Evolutionary conservation across 2,888 invertebrate genomes (phyloP), one percentile per base, ranked within the genome.

Genomic region (Amorpha juglandis): DNA sequence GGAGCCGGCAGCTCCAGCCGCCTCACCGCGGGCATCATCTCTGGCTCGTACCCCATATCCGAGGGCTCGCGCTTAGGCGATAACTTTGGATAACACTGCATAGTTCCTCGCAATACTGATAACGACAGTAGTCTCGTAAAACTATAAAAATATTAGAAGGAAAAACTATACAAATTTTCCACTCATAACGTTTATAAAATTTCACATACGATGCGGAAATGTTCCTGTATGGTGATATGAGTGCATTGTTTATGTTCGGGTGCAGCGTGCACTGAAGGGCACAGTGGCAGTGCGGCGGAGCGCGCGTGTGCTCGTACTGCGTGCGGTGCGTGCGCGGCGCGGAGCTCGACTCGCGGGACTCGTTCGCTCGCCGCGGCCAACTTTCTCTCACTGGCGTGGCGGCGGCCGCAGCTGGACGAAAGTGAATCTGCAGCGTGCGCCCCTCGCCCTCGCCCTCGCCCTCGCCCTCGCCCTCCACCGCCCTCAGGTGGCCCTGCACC

Each of bases 331-430:
- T 87, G 87, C 84, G 84, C 82, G 90, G 83, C 88, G 84, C 87
- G 87, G 87, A 88, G 89, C 90, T 86, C 83, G 81, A 84, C 83
- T 81, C 87, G 90, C 91, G 91, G 86, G 88, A 91, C 86, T 90
- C 91, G 93, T 93, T 91, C 92, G 91, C 89, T 90, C 93, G 86
- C 85, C 88, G 88, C 93, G 92, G 85, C 89, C 88, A 91, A 93
- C 93, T 94, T 94, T 94, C 94, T 93, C 94, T 91, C 87, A 94
- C 93, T 93, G 93, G 91, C 91, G 88, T 87, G 87, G 88, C 89
- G 86, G 86, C 88, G 87, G 82, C 81, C 86, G 90, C 87, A 86
- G 87, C 81, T 89, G 88, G 89, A 91, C 92, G 93, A 93, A 93
- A 93, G 92, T 93, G 93, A 93, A 92, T 93, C 91, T 92, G 92